Base-by-base conservation (phyloP, 2,888 invertebrate genomes). In the Octodonta nipae region DNA sequence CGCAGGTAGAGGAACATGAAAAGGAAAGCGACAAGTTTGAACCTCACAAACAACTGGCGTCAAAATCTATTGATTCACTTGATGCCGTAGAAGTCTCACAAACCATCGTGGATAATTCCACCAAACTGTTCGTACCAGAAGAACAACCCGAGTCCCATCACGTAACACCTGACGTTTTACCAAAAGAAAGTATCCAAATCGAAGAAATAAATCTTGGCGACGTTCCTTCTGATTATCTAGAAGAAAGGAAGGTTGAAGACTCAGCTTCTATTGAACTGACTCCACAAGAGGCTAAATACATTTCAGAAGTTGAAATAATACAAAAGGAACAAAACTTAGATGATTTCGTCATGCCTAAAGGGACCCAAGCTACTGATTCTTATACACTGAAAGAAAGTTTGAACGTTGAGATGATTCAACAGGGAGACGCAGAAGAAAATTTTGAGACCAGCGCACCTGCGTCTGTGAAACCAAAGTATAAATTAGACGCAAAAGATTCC, bases 241-340 rank as follows among this genome's bases (percentile, higher is more conserved):
- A 61, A 44, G 55, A 58, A 20, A 55, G 61, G 49, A 54, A 55
- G 2, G 12, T 30, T 16, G 38, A 42, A 32, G 40, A 40, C 26
- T 36, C 33, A 28, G 53, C 50, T 7, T 34, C 36, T 24, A 42
- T 73, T 0, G 65, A 67, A 3, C 37, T 83, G 3, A 57, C 71
- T 13, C 55, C 75, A 14, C 72, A 75, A 47, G 77, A 82, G 61
- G 78, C 82, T 13, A 63, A 75, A 13, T 70, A 71, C 17, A 61
- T 78, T 8, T 67, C 68, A 15, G 75, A 82, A 57, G 68, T 73
- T 12, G 65, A 71, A 30, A 52, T 65, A 5, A 70, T 71, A 26
- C 65, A 75, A 27, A 73, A 69, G 47, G 82, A 81, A 64, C 62
- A 63, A n/a, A 32, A 27, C 5, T 32, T 52, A 17, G 60, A 67